These are phyloP conservation scores for Anoplius nigerrimus DNA, from an alignment of 2,888 invertebrate species.

Conservation along the genomic window DNA sequence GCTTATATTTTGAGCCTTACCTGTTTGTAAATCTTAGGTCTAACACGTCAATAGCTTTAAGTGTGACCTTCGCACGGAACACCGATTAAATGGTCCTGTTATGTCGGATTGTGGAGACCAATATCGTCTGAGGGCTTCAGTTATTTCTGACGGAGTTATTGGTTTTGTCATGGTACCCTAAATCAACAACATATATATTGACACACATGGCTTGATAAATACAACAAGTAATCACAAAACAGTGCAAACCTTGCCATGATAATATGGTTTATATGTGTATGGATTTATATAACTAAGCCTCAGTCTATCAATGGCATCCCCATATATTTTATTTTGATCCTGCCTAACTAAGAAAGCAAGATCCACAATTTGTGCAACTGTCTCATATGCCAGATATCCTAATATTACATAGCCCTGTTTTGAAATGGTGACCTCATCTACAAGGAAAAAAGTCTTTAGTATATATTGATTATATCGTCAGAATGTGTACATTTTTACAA, in stretches of 20 bases:
- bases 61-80: slow-evolving; percentile 65
- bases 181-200: slow-evolving; percentile 30
- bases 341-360: slow-evolving; percentile 87
- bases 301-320: slow-evolving; percentile 84
- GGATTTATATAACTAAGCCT: slow-evolving; percentile 81
- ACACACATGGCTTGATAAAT: too few relatives aligned
- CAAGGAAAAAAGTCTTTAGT: slow-evolving; percentile 29
- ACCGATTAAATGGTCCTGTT: slow-evolving; percentile 70
- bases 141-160: slow-evolving; percentile 87
- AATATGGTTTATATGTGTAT: slow-evolving; percentile 70
- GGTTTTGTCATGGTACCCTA: slow-evolving; percentile 79
- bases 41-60: slow-evolving; percentile 68
- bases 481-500: background rate
- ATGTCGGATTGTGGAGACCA: slow-evolving; percentile 79
- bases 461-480: too few relatives aligned
- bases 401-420: slow-evolving; percentile 85
- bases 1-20: slow-evolving; percentile 25
- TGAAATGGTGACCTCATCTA: slow-evolving; percentile 79
- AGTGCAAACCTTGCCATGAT: slow-evolving; percentile 64
- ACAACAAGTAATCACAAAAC: slow-evolving; percentile 3
- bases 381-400: slow-evolving; percentile 92
- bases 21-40: slow-evolving; percentile 22
- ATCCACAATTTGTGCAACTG: slow-evolving; percentile 92
- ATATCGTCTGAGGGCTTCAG: slow-evolving; percentile 87
- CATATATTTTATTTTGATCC: slow-evolving; percentile 82